These are phyloP conservation scores for Chouioia cunea DNA, from an alignment of 2,888 invertebrate species.

Conservation along the genomic window DNA sequence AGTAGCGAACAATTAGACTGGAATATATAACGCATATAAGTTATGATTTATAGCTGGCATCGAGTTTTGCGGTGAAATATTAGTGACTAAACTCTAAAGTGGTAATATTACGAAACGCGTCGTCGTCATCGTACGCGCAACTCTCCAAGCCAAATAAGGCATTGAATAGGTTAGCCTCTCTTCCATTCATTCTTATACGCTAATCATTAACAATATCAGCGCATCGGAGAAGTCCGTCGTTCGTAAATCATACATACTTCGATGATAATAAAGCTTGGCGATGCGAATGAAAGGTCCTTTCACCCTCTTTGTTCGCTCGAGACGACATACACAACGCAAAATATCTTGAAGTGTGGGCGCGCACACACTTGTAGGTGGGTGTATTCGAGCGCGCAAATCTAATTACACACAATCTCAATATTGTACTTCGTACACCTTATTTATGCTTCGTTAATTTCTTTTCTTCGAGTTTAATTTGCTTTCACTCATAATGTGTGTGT, in stretches of 20 bases:
- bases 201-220: slow-evolving; percentile 37
- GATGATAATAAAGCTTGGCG: neutral
- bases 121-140: neutral
- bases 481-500: neutral
- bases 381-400: slow-evolving; percentile 37
- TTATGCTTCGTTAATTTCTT: slow-evolving; percentile 42
- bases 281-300: slow-evolving; percentile 8
- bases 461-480: slow-evolving; percentile 34
- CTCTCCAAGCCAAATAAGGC: neutral
- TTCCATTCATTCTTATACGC: slow-evolving; percentile 11
- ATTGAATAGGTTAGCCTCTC: neutral
- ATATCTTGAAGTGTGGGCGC: slow-evolving; percentile 31
- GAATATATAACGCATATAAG: neutral
- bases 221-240: slow-evolving; percentile 12
- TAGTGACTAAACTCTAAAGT: neutral
- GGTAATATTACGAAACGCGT: neutral
- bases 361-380: slow-evolving; percentile 25
- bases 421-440: slow-evolving; percentile 13
- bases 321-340: slow-evolving; percentile 26
- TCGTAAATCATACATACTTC: slow-evolving; percentile 30
- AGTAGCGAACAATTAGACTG: no score
- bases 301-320: slow-evolving; percentile 24
- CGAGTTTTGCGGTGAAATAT: slow-evolving; percentile 3
- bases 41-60: slow-evolving; percentile 21
- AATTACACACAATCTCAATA: slow-evolving; percentile 40